Conservation (phyloP, 2,113 vertebrate genomes). For the Tretioscincus oriximinensis region DNA sequence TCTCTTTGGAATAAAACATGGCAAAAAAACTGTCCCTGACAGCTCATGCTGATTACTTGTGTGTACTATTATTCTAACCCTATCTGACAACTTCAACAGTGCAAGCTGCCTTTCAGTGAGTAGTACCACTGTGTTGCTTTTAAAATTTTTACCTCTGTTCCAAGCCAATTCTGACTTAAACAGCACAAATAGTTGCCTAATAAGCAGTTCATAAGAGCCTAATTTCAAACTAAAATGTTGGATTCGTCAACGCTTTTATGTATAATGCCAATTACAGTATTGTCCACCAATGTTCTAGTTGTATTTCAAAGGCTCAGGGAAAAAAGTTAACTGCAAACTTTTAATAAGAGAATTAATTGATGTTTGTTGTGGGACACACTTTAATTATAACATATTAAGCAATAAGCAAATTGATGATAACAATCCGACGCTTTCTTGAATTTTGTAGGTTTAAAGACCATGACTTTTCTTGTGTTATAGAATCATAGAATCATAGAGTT, state of each 20-base stretch:
- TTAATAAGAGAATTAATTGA: slow-evolving; percentile 43
- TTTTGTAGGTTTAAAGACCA: too few relatives aligned
- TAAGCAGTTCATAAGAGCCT: slow-evolving; percentile 64
- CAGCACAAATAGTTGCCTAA: slow-evolving; percentile 63
- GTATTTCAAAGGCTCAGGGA: background rate
- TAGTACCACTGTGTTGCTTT: slow-evolving; percentile 55
- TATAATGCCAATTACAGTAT: slow-evolving; percentile 54
- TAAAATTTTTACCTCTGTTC: slow-evolving; percentile 63
- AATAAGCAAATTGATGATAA: background rate
- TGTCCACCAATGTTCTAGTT: slow-evolving; percentile 55
- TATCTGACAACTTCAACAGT: slow-evolving; percentile 40
- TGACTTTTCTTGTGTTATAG: too few relatives aligned
- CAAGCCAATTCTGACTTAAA: slow-evolving; percentile 55
- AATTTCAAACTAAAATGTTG: slow-evolving; percentile 66
- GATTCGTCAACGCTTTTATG: slow-evolving; percentile 52
- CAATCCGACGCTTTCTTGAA: background rate
- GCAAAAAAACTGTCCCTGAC: slow-evolving; percentile 48
- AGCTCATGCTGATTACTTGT: slow-evolving; percentile 48
- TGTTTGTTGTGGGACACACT: slow-evolving; percentile 16
- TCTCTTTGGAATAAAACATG: slow-evolving; percentile 50
- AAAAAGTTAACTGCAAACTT: slow-evolving; percentile 32
- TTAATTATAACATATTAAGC: slow-evolving; percentile 12
- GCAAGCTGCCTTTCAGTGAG: slow-evolving; percentile 56
- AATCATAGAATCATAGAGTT: too few relatives aligned
- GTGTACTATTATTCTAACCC: slow-evolving; percentile 55